phyloP scores from a whole-genome alignment of 2,797 vertebrate genomes.

The Gallirallus australis region DNA sequence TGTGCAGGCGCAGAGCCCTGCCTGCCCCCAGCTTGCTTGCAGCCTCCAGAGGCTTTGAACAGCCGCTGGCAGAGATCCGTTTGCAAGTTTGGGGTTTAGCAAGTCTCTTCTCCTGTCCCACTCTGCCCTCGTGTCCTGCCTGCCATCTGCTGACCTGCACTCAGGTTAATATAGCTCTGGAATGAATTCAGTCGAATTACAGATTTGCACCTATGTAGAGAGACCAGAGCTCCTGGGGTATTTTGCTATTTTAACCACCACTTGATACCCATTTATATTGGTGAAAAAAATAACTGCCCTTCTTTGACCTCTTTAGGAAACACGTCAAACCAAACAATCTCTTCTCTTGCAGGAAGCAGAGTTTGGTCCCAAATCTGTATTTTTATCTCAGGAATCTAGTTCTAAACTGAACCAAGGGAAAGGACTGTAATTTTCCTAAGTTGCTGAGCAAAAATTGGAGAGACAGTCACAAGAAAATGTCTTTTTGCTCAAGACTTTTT shows the following conservation, averaged over 20 bases:
- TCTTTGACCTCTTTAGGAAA: neutral
- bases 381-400: neutral
- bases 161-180: neutral
- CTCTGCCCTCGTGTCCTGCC: neutral
- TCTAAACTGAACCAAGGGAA: neutral
- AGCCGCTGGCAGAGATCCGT: neutral
- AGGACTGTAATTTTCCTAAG: neutral
- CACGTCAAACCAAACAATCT: constrained; percentile 9
- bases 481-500: neutral
- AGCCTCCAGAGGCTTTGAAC: neutral
- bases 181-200: neutral
- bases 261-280: neutral
- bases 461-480: neutral
- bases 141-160: neutral
- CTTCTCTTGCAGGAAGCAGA: neutral
- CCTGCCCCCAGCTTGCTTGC: neutral
- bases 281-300: neutral
- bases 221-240: neutral
- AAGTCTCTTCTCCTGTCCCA: neutral
- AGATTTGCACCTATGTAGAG: constrained; percentile 27
- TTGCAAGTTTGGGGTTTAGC: neutral
- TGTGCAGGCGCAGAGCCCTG: neutral
- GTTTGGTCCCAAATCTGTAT: neutral
- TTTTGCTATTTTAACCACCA: constrained; percentile 30
- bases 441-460: neutral